Evolutionary conservation across 2,113 vertebrate species (phyloP).

Genomic region (Malaclemys terrapin): DNA sequence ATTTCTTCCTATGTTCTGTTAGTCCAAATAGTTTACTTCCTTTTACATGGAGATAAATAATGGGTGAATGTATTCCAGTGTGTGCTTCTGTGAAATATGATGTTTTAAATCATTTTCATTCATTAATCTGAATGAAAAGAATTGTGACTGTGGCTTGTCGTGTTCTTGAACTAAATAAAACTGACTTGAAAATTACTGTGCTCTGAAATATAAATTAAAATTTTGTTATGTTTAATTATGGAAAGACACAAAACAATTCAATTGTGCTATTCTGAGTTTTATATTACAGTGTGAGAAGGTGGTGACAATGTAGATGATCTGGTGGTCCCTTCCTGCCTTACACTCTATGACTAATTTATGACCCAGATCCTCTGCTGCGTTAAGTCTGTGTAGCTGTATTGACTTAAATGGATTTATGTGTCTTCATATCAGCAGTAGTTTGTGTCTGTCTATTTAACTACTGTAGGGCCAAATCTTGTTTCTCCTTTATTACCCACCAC

Average conservation of each 20-base stretch:
- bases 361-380: too few species aligned
- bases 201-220: not conserved
- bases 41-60: not conserved
- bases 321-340: too few species aligned
- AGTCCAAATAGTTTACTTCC: not conserved
- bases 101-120: not conserved
- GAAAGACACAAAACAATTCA: not conserved
- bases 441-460: not conserved
- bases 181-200: not conserved
- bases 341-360: too few species aligned
- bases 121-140: not conserved
- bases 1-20: not conserved
- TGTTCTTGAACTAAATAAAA: not conserved
- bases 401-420: not conserved
- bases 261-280: not conserved
- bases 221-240: not conserved
- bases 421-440: not conserved
- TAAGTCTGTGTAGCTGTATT: too few species aligned
- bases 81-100: not conserved
- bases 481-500: not conserved
- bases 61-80: not conserved
- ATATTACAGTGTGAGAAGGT: too few species aligned
- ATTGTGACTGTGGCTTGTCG: not conserved
- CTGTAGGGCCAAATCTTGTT: not conserved
- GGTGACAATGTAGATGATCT: too few species aligned